phyloP scores from a whole-genome alignment of 2,888 invertebrate genomes.

The Drosophila crucigera region DNA sequence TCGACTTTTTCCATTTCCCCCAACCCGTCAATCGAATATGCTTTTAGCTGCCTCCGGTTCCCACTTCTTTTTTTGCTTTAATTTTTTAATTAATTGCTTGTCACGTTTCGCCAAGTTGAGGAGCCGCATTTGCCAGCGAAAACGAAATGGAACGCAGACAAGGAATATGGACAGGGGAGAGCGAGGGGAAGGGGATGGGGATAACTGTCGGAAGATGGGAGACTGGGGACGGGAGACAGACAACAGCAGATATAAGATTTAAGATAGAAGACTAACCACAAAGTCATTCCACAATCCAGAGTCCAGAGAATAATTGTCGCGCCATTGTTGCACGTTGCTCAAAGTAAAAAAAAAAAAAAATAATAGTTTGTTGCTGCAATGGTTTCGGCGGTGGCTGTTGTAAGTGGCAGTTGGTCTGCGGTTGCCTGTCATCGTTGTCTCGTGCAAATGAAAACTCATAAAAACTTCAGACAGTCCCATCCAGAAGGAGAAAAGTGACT shows the following conservation, averaged over 20 bases:
- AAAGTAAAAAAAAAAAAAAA: slow-evolving; percentile 58
- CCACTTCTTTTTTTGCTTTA: slow-evolving; percentile 43
- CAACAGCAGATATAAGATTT: slow-evolving; percentile 4
- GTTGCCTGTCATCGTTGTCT: slow-evolving; percentile 50
- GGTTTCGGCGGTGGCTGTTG: slow-evolving; percentile 28
- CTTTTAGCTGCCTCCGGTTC: background rate
- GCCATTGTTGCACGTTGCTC: slow-evolving; percentile 76
- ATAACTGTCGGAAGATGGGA: background rate
- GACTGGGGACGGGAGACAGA: background rate
- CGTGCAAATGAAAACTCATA: slow-evolving; percentile 70
- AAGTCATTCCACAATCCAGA: slow-evolving; percentile 37
- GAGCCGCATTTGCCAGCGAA: slow-evolving; percentile 55
- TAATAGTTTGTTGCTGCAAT: slow-evolving; percentile 17
- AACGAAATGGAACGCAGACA: slow-evolving; percentile 67
- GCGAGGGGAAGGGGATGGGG: background rate
- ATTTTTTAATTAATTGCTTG: slow-evolving; percentile 80
- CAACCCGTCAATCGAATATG: slow-evolving; percentile 47
- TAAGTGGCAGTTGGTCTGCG: slow-evolving; percentile 76
- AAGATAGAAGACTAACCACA: slow-evolving; percentile 41
- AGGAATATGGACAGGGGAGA: background rate
- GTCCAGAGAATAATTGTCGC: slow-evolving; percentile 68
- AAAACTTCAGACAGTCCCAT: slow-evolving; percentile 62
- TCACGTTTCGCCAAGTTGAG: slow-evolving; percentile 68
- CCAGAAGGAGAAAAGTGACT: slow-evolving; percentile 55
- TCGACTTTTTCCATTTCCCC: slow-evolving; percentile 10